Evolutionary conservation across 2,113 vertebrate species (phyloP).

Genomic region (Coracopsis vasa): DNA sequence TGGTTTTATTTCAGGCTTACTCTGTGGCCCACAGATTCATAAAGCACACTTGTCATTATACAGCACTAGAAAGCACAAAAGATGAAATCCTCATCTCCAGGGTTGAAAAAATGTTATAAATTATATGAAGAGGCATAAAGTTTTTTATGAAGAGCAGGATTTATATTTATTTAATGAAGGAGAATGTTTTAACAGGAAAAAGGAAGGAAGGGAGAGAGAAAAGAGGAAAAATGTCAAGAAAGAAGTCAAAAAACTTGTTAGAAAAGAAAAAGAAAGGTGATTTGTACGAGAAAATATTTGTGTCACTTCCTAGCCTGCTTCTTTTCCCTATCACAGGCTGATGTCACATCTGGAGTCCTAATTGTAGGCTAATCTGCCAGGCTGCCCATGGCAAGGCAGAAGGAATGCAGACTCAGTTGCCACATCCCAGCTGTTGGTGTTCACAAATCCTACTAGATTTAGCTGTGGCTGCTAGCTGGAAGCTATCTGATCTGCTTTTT

Average conservation of each 20-base stretch:
- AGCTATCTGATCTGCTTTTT: not conserved
- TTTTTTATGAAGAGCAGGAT: not conserved
- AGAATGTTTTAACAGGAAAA: not conserved
- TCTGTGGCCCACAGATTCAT: not conserved
- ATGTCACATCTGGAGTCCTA: not conserved
- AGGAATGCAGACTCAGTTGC: not conserved
- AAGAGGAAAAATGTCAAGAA: not conserved
- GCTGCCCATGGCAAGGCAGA: not conserved
- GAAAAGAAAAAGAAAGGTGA: not conserved
- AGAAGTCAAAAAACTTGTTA: not conserved
- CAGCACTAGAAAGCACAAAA: not conserved
- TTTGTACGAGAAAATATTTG: not conserved
- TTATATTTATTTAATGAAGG: not conserved
- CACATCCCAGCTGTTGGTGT: not conserved
- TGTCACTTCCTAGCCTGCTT: not conserved
- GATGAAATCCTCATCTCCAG: not conserved
- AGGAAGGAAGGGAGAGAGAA: not conserved
- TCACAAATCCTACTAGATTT: not conserved
- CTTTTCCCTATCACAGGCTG: not conserved
- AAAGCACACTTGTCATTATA: not conserved
- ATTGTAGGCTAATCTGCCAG: not conserved
- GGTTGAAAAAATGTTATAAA: not conserved
- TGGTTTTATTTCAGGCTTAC: not conserved
- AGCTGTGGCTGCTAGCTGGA: not conserved
- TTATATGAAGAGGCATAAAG: not conserved